phyloP scores from a whole-genome alignment of 2,888 invertebrate genomes.

The Drosophila helvetica region DNA sequence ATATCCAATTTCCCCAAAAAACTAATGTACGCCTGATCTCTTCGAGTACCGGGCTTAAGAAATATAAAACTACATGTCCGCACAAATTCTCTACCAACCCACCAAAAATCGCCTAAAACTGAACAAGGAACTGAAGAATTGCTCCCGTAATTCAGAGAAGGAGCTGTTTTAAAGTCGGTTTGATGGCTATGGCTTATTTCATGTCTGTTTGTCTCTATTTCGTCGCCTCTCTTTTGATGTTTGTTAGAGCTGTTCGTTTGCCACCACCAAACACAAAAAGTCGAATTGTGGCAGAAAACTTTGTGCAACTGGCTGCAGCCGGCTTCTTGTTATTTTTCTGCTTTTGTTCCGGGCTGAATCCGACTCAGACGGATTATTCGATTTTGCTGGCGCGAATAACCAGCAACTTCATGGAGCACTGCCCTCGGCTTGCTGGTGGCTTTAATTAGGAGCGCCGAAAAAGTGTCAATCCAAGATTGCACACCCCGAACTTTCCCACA shows the following conservation, averaged over 20 bases:
- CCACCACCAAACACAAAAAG: neutral
- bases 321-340: conserved; percentile 28
- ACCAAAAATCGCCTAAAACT: too few species aligned
- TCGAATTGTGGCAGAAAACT: conserved; percentile 32
- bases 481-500: neutral
- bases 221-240: conserved; percentile 21
- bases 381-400: conserved; percentile 25
- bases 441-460: conserved; percentile 22
- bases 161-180: neutral
- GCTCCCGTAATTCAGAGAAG: too few species aligned
- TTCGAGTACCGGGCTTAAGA: too few species aligned
- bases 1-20: too few species aligned
- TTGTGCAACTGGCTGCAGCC: conserved; percentile 1
- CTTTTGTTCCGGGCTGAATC: conserved; percentile 16
- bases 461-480: conserved; percentile 23
- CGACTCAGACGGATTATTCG: conserved; percentile 19
- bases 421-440: neutral
- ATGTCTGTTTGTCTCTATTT: neutral
- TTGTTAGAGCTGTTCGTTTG: conserved; percentile 13
- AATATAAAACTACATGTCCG: too few species aligned
- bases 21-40: too few species aligned
- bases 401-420: conserved; percentile 14
- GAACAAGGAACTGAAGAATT: too few species aligned
- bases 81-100: too few species aligned
- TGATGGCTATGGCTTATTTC: neutral